Conservation (phyloP, 23 tunicate genomes). For the Botrylloides violaceus region DNA sequence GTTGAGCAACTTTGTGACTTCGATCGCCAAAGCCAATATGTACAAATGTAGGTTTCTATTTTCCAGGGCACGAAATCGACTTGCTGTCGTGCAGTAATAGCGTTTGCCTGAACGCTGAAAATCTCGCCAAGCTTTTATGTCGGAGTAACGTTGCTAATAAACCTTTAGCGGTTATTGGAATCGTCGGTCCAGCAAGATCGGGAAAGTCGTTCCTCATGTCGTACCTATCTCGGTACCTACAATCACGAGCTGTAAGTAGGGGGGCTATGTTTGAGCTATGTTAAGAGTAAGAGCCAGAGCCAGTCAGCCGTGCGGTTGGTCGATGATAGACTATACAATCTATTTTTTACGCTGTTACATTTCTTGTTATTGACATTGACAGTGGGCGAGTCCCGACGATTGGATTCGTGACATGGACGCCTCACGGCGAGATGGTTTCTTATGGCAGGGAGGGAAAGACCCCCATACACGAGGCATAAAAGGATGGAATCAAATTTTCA, state of each 20-base stretch:
- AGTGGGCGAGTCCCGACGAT: conserved; percentile 10
- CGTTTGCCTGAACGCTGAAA: no score
- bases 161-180: conserved; percentile 8
- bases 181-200: conserved; percentile 12
- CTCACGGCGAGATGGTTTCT: neutral
- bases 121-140: neutral
- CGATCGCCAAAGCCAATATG: no score
- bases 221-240: neutral
- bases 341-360: no score
- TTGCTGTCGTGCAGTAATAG: no score
- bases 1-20: no score
- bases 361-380: no score
- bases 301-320: neutral
- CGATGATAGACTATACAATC: no score
- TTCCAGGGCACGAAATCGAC: no score
- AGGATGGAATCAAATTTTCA: conserved; percentile 23
- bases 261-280: neutral
- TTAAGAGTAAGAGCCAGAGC: neutral
- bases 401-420: conserved; percentile 15
- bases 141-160: neutral
- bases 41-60: no score
- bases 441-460: conserved; percentile 5
- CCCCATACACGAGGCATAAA: conserved; percentile 19
- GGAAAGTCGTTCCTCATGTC: conserved; percentile 25
- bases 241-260: conserved; percentile 2